phyloP scores from a whole-genome alignment of 2,888 invertebrate genomes.

The Caprella mutica region DNA sequence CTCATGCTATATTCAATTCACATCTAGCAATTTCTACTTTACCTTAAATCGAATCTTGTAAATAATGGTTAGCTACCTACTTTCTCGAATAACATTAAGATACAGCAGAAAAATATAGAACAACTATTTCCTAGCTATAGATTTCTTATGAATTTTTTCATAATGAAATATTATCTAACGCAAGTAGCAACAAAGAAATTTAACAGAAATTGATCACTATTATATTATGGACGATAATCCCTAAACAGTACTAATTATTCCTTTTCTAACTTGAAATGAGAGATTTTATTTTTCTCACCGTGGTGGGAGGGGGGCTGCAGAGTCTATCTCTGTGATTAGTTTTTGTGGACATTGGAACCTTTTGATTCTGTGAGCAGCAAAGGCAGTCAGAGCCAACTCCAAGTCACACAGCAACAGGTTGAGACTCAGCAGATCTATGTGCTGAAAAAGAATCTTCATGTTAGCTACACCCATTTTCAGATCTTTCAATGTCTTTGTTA shows the following conservation, averaged over 20 bases:
- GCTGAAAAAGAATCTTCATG: no score
- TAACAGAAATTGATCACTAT: background rate
- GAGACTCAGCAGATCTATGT: conserved; percentile 52
- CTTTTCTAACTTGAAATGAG: background rate
- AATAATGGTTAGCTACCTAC: no score
- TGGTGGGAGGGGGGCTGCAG: conserved; percentile 49
- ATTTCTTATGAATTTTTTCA: no score
- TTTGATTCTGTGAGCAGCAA: conserved; percentile 68
- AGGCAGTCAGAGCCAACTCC: conserved; percentile 61
- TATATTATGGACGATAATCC: background rate
- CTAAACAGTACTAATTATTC: no score
- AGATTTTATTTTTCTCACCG: conserved; percentile 10
- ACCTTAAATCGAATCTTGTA: no score
- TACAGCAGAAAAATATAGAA: no score
- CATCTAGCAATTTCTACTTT: no score
- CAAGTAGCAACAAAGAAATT: background rate
- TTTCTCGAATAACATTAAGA: no score
- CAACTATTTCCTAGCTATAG: no score
- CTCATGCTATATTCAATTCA: no score
- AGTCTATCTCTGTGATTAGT: conserved; percentile 59
- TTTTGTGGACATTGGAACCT: conserved; percentile 58
- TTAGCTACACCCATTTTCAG: no score
- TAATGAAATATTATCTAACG: background rate
- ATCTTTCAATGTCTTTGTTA: no score
- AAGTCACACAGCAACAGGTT: conserved; percentile 56